Evolutionary conservation across 2,888 invertebrate species (phyloP).

Genomic region (Agonopterix arenella): DNA sequence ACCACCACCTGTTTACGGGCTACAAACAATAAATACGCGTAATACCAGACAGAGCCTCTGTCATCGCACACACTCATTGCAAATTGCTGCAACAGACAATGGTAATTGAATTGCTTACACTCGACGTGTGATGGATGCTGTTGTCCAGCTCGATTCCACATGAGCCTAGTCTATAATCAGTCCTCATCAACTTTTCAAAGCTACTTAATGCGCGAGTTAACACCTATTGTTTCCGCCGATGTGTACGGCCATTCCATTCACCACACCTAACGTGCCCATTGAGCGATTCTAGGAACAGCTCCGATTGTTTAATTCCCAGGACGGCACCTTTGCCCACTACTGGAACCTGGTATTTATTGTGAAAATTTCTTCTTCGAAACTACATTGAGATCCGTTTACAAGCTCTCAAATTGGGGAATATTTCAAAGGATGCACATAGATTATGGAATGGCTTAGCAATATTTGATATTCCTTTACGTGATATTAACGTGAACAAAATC

Average conservation of each 20-base stretch:
- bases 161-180: slow-evolving; percentile 33
- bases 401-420: slow-evolving; percentile 34
- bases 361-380: slow-evolving; percentile 22
- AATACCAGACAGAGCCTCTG: slow-evolving; percentile 14
- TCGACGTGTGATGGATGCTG: neutral
- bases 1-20: slow-evolving; percentile 27
- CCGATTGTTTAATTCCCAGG: slow-evolving; percentile 50
- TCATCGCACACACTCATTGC: slow-evolving; percentile 26
- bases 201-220: slow-evolving; percentile 44
- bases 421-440: slow-evolving; percentile 16
- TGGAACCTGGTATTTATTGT: slow-evolving; percentile 26
- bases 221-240: slow-evolving; percentile 52
- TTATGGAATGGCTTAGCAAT: neutral
- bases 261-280: slow-evolving; percentile 32
- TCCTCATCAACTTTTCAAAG: slow-evolving; percentile 40
- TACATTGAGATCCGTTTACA: slow-evolving; percentile 22
- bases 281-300: slow-evolving; percentile 45
- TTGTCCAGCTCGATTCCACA: neutral
- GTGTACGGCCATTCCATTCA: slow-evolving; percentile 43
- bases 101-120: slow-evolving; percentile 2
- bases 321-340: slow-evolving; percentile 39
- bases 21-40: slow-evolving; percentile 31
- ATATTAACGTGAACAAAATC: slow-evolving; percentile 5
- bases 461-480: slow-evolving; percentile 1
- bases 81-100: slow-evolving; percentile 26